Evolutionary conservation across 1,140 invertebrate species (phyloP), one percentile per base, ranked within the genome.

Genomic region (Drosophila micromelanica): DNA sequence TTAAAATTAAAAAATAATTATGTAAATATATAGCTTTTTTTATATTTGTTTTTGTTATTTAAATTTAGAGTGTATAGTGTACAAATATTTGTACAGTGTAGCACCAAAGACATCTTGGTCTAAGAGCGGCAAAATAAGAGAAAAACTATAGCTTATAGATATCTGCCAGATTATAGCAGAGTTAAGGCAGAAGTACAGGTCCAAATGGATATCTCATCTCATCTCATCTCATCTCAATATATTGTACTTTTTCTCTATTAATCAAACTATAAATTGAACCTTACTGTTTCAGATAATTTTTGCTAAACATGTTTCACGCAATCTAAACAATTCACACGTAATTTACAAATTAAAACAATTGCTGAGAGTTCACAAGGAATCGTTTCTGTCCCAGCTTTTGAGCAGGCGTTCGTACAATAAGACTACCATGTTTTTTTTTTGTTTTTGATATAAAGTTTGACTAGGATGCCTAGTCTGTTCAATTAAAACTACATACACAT

Each of bases 1-100:
- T 82, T 82, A 75, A 86, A 78, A 78, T 78, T 82, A 87, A 54
- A 38, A 81, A 80, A 72, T 81, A 78, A 65, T 59, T 80, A 77
- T 78, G 61, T 80, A 79, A 57, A 62, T 38, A 73, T 79, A 63
- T 54, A 56, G 30, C 55, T 17, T 68, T 67, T 61, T 61, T 32
- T 51, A 23, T 23, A 23, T 62, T 40, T 38, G 62, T 69, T 27
- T 32, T 27, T 59, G 48, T 65, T 65, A 69, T 76, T 51, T 64
- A 73, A 56, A 69, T 48, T 63, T 60, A 68, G 8, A 71, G 70
- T 62, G 60, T 57, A 60, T 43, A 68, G 46, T 68, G 55, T 72
- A 51, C 56, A 48, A 59, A 51, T 46, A 30, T 43, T 60, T 52
- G 46, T 45, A 51, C 55, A 52, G 45, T 51, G 46, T 43, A 52